phyloP scores from a whole-genome alignment of 2,888 invertebrate genomes.

The Holacanthella duospinosa region DNA sequence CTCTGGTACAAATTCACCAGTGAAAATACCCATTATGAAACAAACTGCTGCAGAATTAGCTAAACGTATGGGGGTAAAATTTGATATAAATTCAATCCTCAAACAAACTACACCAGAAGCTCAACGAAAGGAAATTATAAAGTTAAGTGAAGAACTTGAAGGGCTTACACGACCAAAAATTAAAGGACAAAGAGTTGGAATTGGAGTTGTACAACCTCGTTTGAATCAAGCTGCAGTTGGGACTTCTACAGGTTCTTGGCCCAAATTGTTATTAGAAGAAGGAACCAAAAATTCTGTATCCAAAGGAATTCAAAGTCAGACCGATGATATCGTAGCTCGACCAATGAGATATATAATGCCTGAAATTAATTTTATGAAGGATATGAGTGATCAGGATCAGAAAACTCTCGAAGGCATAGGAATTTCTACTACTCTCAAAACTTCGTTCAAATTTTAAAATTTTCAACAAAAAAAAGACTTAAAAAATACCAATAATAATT shows the following conservation, averaged over 20 bases:
- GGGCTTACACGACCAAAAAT: background rate
- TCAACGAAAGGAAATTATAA: background rate
- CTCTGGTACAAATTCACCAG: background rate
- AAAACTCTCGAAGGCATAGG: too few relatives aligned
- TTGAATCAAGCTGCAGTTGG: background rate
- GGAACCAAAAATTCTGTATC: background rate
- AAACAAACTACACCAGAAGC: background rate
- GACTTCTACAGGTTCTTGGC: background rate
- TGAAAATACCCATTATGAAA: background rate
- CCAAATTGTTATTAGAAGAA: background rate
- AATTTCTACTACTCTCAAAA: too few relatives aligned
- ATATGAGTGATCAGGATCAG: slow-evolving; percentile 26
- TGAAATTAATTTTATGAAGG: slow-evolving; percentile 11
- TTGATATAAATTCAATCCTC: background rate
- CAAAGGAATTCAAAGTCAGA: slow-evolving; percentile 6
- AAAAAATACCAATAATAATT: too few relatives aligned
- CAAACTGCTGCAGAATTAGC: background rate
- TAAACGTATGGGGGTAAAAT: background rate
- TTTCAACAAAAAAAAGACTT: too few relatives aligned
- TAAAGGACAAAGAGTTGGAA: background rate
- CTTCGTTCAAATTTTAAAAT: too few relatives aligned
- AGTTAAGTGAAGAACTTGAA: background rate
- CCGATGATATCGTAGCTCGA: background rate
- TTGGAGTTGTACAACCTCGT: background rate
- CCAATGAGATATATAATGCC: background rate